Conservation (phyloP, 2,113 vertebrate species). For the Tachycineta bicolor region DNA sequence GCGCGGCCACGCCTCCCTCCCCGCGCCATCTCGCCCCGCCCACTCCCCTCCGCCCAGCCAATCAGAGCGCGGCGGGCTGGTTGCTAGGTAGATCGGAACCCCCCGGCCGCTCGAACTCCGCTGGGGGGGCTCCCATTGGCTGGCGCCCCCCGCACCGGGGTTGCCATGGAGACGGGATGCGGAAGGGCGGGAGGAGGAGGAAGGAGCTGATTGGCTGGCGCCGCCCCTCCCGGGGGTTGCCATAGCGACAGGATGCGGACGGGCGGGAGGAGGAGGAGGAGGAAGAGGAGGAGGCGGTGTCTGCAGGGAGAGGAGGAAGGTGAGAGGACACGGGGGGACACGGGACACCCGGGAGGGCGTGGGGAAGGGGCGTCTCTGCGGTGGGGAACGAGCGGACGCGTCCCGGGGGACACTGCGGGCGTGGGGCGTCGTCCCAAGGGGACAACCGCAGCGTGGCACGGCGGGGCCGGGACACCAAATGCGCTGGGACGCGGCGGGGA, state of each 20-base stretch:
- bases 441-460: background rate
- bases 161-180: conserved; percentile 4
- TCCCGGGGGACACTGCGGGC: background rate
- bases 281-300: background rate
- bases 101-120: background rate
- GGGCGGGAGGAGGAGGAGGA: background rate
- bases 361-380: no score
- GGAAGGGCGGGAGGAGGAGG: background rate
- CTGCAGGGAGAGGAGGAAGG: background rate
- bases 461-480: background rate
- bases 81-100: conserved; percentile 26
- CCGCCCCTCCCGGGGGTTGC: background rate
- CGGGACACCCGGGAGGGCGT: background rate
- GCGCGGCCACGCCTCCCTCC: background rate
- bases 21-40: background rate
- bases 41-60: background rate
- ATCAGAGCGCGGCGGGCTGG: background rate
- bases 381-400: background rate
- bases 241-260: background rate
- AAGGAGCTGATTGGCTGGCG: background rate
- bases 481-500: background rate
- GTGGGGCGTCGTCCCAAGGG: background rate
- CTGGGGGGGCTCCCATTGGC: background rate
- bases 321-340: background rate
- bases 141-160: background rate